Evolutionary conservation across 2,888 invertebrate genomes (phyloP).

Genomic region (Amiota minor): DNA sequence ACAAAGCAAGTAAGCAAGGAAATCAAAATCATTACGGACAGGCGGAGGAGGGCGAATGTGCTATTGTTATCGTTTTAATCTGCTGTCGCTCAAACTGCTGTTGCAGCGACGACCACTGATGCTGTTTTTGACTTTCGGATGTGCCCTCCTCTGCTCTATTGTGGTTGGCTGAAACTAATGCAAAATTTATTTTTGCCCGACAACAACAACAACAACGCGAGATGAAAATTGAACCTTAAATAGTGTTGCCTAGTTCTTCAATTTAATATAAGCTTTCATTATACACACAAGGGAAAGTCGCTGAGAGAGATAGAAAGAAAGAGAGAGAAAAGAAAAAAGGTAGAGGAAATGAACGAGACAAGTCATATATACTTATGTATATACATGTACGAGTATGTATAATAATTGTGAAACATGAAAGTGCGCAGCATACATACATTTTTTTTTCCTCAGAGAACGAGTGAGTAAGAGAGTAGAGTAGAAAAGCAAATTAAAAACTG

Average conservation of each 20-base stretch:
- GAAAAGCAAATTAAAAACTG: not conserved
- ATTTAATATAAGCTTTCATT: constrained; percentile 34
- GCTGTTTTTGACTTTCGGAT: not conserved
- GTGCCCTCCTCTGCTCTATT: constrained; percentile 39
- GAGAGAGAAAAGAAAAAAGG: not conserved
- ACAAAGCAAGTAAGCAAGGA: not conserved
- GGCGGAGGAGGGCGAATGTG: not conserved
- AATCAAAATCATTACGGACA: too few relatives aligned
- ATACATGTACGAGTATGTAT: too few relatives aligned
- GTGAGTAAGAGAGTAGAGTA: not conserved
- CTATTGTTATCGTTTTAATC: not conserved
- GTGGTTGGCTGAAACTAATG: constrained; percentile 69
- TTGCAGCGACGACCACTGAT: not conserved
- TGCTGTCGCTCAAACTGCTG: not conserved
- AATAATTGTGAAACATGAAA: too few relatives aligned
- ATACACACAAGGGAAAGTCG: constrained; percentile 32
- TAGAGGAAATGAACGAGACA: not conserved
- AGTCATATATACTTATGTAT: too few relatives aligned
- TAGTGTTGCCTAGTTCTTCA: constrained; percentile 18
- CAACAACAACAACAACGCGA: constrained; percentile 11
- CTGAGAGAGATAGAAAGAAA: constrained; percentile 13
- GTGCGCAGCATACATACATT: too few relatives aligned
- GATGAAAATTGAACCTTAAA: not conserved
- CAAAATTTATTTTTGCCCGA: constrained; percentile 60
- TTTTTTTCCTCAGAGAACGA: too few relatives aligned